Percentiles rank a stretch among this genome's conserved stretches.
phyloP scores from a whole-genome alignment of 2,797 vertebrate genomes.

The Argyrosomus regius region DNA sequence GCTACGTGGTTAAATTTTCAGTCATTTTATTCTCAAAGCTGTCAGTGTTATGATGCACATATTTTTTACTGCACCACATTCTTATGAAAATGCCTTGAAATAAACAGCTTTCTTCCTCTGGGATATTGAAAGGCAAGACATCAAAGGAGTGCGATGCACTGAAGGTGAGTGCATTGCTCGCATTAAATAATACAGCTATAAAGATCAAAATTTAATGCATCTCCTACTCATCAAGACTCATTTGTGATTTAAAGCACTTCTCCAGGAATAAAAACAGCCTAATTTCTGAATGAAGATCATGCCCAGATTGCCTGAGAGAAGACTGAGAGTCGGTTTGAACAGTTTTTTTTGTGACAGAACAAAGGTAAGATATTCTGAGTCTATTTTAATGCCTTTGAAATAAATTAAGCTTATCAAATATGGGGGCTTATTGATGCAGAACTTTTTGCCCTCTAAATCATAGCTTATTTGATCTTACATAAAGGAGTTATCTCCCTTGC shows the following conservation, averaged over 20 bases:
- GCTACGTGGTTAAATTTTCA: constrained; percentile 1
- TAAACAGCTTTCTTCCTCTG: constrained; percentile 55
- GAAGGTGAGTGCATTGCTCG: constrained; percentile 62
- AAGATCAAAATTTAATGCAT: constrained; percentile 67
- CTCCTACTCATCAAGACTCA: constrained; percentile 63
- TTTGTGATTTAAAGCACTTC: constrained; percentile 70
- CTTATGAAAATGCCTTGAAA: constrained; percentile 62
- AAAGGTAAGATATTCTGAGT: constrained; percentile 58
- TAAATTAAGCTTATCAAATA: constrained; percentile 59
- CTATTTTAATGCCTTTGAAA: constrained; percentile 63
- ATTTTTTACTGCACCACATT: constrained; percentile 26
- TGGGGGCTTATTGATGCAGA: constrained; percentile 61
- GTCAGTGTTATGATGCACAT: constrained; percentile 34
- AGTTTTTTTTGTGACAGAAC: constrained; percentile 35
- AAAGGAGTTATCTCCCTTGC: constrained; percentile 30
- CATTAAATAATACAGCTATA: constrained; percentile 65
- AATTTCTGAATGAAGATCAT: constrained; percentile 48
- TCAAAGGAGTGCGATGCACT: constrained; percentile 59
- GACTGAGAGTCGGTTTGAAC: constrained; percentile 20
- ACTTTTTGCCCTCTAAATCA: constrained; percentile 52
- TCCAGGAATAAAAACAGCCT: constrained; percentile 57
- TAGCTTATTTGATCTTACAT: constrained; percentile 58
- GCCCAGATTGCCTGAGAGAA: constrained; percentile 53
- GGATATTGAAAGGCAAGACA: constrained; percentile 58
- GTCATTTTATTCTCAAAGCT: constrained; percentile 24